Evolutionary conservation across 1,140 invertebrate genomes (phyloP).

Genomic region (Papilio helenus): DNA sequence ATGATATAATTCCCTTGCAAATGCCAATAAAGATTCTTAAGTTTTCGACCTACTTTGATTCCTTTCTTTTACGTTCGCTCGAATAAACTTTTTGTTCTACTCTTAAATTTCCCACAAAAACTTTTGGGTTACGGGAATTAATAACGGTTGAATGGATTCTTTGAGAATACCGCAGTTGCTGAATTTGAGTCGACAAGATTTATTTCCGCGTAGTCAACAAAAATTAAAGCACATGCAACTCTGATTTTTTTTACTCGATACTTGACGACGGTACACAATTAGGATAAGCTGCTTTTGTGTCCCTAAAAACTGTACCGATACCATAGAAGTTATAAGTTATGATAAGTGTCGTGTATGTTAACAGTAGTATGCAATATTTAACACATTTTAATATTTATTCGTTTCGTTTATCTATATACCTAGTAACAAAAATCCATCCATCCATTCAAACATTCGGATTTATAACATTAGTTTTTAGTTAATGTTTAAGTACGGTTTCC

Average conservation of each 20-base stretch:
- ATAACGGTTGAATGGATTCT: slow-evolving; percentile 20
- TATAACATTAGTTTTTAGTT: no score
- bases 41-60: slow-evolving; percentile 25
- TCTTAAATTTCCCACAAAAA: slow-evolving; percentile 26
- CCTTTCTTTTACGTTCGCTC: background rate
- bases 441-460: no score
- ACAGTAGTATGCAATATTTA: background rate
- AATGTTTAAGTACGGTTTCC: background rate
- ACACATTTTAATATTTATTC: background rate
- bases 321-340: background rate
- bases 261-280: background rate
- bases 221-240: background rate
- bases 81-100: slow-evolving; percentile 17
- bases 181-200: background rate
- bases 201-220: background rate
- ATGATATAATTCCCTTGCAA: slow-evolving; percentile 13
- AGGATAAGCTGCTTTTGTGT: background rate
- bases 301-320: background rate
- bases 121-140: slow-evolving; percentile 21
- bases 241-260: background rate
- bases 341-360: background rate
- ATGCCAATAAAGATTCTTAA: slow-evolving; percentile 3
- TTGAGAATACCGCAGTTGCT: background rate
- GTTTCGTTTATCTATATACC: no score
- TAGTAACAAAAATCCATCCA: no score